These are phyloP conservation scores for Eulemur macaco DNA, from an alignment of 2,113 vertebrate species.

Conservation along the genomic window DNA sequence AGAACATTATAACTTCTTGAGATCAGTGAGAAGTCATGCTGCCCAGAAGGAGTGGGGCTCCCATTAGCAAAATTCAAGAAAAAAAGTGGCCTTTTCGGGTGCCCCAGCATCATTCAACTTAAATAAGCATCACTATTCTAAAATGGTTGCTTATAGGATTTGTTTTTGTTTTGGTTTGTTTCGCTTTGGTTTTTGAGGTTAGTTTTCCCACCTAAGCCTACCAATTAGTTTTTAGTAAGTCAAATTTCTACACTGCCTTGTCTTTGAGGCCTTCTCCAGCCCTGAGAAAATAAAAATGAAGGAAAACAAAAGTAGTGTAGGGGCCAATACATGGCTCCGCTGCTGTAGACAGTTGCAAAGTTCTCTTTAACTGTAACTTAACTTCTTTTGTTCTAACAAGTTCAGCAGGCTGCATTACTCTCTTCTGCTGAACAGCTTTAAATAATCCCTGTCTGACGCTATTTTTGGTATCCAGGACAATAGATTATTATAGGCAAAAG, in stretches of 20 bases:
- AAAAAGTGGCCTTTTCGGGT: not conserved
- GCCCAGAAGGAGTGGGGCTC: not conserved
- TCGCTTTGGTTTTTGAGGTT: not conserved
- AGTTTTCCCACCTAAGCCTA: not conserved
- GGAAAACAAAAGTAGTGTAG: not conserved
- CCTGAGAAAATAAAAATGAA: slow-evolving; percentile 3
- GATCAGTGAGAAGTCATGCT: not conserved
- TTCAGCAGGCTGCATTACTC: slow-evolving; percentile 40
- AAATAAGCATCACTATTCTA: not conserved
- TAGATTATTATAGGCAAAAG: slow-evolving; percentile 80
- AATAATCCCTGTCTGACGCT: slow-evolving; percentile 64
- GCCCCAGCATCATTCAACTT: not conserved
- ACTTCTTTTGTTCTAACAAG: slow-evolving; percentile 69
- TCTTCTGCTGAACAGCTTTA: slow-evolving; percentile 68
- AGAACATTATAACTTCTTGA: not conserved
- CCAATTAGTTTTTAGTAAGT: not conserved
- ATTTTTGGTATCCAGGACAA: slow-evolving; percentile 78
- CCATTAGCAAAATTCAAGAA: not conserved
- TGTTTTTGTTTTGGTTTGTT: not conserved
- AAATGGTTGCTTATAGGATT: not conserved
- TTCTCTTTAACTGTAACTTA: slow-evolving; percentile 43
- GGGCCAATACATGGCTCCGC: not conserved
- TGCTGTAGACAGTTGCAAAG: not conserved
- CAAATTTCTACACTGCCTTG: not conserved
- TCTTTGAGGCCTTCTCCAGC: not conserved